phyloP scores from a whole-genome alignment of 2,888 invertebrate species.

The Pristionchus mayeri region DNA sequence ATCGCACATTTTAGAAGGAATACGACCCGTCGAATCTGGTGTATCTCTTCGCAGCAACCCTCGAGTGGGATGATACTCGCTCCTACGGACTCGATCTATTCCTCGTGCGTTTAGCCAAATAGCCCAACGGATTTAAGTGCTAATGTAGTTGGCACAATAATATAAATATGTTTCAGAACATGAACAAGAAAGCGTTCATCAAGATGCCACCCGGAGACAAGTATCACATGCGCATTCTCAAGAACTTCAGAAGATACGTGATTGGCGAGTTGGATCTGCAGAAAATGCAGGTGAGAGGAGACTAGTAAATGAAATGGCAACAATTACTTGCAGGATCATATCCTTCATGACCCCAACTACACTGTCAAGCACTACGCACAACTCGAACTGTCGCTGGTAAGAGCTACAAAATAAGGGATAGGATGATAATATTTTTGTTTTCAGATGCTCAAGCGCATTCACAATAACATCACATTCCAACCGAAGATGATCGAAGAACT shows the following conservation, averaged over 20 bases:
- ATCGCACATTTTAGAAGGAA: conserved; percentile 11
- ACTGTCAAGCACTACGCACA: not conserved
- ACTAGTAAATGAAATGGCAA: not conserved
- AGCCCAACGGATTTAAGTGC: not conserved
- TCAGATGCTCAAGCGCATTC: conserved; percentile 41
- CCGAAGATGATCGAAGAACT: not conserved
- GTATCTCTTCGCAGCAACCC: conserved; percentile 25
- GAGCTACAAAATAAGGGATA: too few species aligned
- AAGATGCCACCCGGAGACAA: conserved; percentile 36
- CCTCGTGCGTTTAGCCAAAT: not conserved
- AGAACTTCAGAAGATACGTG: conserved; percentile 19
- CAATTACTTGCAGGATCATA: not conserved
- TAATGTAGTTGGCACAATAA: not conserved
- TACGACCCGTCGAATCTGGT: conserved; percentile 27
- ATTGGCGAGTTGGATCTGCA: conserved; percentile 30
- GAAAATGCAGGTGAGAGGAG: not conserved
- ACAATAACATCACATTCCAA: conserved; percentile 11
- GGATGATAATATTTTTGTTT: too few species aligned
- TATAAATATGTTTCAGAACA: not conserved
- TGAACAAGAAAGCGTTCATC: conserved; percentile 21
- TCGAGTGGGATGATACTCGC: conserved; percentile 21
- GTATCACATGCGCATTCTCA: conserved; percentile 35
- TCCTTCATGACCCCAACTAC: conserved; percentile 27
- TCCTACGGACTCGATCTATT: conserved; percentile 24
- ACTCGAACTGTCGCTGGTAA: not conserved